These are phyloP conservation scores for Torymus texanus DNA, from an alignment of 2,888 invertebrate species.

Conservation along the genomic window DNA sequence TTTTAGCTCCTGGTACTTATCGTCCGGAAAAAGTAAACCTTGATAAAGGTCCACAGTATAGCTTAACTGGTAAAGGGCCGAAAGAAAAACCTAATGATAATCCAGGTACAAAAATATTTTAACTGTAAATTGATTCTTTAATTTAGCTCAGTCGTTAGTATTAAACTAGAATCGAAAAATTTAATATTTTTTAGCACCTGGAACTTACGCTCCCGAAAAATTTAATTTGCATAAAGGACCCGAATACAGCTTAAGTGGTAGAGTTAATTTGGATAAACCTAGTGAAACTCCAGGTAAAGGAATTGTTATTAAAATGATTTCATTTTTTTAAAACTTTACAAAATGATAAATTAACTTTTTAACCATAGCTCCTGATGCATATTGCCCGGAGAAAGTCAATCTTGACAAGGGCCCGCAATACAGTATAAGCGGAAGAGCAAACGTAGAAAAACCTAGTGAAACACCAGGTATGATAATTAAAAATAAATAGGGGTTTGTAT, in stretches of 20 bases:
- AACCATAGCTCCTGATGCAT: slow-evolving; percentile 65
- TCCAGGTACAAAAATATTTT: slow-evolving; percentile 46
- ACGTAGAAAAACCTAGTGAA: slow-evolving; percentile 36
- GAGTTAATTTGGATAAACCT: slow-evolving; percentile 49
- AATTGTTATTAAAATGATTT: not conserved
- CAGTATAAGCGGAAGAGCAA: slow-evolving; percentile 78
- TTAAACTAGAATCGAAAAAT: too few species aligned
- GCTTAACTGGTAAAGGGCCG: slow-evolving; percentile 61
- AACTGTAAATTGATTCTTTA: too few species aligned
- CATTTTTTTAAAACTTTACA: not conserved
- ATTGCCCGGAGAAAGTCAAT: slow-evolving; percentile 68
- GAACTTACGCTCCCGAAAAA: slow-evolving; percentile 78
- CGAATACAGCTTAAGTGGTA: slow-evolving; percentile 81
- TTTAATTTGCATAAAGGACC: slow-evolving; percentile 78
- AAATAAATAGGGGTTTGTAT: slow-evolving; percentile 43
- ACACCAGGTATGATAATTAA: slow-evolving; percentile 59
- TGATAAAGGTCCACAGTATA: slow-evolving; percentile 64
- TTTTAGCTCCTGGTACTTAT: slow-evolving; percentile 68
- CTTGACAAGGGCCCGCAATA: slow-evolving; percentile 79
- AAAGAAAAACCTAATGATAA: slow-evolving; percentile 59
- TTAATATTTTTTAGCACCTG: slow-evolving; percentile 70
- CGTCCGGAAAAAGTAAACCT: slow-evolving; percentile 74
- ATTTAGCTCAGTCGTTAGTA: too few species aligned
- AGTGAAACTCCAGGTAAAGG: slow-evolving; percentile 48
- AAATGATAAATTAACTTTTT: not conserved